Percentiles rank a stretch among this genome's conserved stretches.
Evolutionary conservation across 1,140 invertebrate genomes (phyloP).

Genomic region (Argopecten irradians): DNA sequence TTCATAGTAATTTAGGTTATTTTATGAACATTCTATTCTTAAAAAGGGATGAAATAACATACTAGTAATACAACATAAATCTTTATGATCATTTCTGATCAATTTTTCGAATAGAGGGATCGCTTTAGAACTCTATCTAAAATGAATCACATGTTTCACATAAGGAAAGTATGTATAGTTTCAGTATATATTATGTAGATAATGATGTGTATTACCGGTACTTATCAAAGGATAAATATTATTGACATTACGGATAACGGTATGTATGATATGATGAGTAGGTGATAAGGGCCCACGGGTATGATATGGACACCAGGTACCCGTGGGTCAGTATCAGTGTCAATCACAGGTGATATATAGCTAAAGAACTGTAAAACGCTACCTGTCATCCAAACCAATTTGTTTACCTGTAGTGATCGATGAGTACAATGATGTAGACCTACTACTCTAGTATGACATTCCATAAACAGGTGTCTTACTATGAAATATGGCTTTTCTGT

Average conservation of each 20-base stretch:
- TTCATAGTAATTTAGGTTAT: too few relatives aligned
- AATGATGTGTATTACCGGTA: background rate
- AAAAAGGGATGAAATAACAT: too few relatives aligned
- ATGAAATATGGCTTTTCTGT: background rate
- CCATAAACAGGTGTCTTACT: background rate
- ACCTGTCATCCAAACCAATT: background rate
- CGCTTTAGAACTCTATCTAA: too few relatives aligned
- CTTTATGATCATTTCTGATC: too few relatives aligned
- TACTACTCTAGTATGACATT: background rate
- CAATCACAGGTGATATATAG: background rate
- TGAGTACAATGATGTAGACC: background rate
- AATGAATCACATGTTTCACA: too few relatives aligned
- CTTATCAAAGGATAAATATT: background rate
- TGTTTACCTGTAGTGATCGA: background rate
- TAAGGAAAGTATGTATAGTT: too few relatives aligned
- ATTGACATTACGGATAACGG: conserved; percentile 1
- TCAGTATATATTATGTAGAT: background rate
- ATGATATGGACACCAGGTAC: background rate
- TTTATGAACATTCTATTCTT: too few relatives aligned
- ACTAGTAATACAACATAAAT: too few relatives aligned
- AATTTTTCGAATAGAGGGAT: too few relatives aligned
- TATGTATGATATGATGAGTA: background rate
- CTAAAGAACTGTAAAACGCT: background rate
- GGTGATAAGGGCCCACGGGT: background rate
- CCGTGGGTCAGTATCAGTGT: background rate